A percentile compares a stretch with the other conserved stretches of the same genome.
These are phyloP conservation scores for Nematopogon swammerdamellus DNA, from an alignment of 2,888 invertebrate species.

Conservation along the genomic window DNA sequence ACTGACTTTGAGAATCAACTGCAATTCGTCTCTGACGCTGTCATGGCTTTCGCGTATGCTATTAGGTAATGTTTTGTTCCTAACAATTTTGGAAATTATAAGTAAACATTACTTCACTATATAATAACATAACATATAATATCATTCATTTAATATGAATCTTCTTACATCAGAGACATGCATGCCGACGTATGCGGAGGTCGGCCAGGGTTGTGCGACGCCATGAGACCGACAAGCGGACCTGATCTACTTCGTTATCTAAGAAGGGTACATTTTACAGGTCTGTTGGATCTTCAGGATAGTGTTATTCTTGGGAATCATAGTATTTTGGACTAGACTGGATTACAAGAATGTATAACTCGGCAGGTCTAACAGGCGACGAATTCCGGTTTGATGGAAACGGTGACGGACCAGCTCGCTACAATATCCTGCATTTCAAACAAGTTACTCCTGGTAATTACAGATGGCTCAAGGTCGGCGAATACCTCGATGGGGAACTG, in stretches of 20 bases:
- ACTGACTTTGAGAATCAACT: slow-evolving; percentile 90
- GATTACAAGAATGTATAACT: no score
- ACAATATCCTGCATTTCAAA: slow-evolving; percentile 95
- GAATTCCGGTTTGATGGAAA: slow-evolving; percentile 86
- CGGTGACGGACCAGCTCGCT: slow-evolving; percentile 92
- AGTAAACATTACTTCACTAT: no score
- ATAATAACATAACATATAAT: no score
- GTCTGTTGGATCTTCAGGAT: slow-evolving; percentile 64
- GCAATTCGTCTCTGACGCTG: slow-evolving; percentile 95
- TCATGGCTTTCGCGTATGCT: slow-evolving; percentile 92
- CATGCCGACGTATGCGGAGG: slow-evolving; percentile 77
- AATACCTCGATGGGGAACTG: slow-evolving; percentile 79
- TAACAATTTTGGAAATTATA: slow-evolving; percentile 7
- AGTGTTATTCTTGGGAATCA: slow-evolving; percentile 1
- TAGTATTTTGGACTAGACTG: neutral
- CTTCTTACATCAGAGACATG: slow-evolving; percentile 75
- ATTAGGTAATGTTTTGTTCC: no score
- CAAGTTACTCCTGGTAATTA: slow-evolving; percentile 70
- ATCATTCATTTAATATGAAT: no score
- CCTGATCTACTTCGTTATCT: slow-evolving; percentile 79
- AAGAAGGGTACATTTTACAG: slow-evolving; percentile 82
- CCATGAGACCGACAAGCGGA: slow-evolving; percentile 89
- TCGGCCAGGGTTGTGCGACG: slow-evolving; percentile 74
- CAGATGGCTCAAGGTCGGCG: slow-evolving; percentile 84
- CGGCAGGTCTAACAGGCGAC: slow-evolving; percentile 80